phyloP scores from a whole-genome alignment of 2,797 vertebrate species.

The Spheniscus humboldti region DNA sequence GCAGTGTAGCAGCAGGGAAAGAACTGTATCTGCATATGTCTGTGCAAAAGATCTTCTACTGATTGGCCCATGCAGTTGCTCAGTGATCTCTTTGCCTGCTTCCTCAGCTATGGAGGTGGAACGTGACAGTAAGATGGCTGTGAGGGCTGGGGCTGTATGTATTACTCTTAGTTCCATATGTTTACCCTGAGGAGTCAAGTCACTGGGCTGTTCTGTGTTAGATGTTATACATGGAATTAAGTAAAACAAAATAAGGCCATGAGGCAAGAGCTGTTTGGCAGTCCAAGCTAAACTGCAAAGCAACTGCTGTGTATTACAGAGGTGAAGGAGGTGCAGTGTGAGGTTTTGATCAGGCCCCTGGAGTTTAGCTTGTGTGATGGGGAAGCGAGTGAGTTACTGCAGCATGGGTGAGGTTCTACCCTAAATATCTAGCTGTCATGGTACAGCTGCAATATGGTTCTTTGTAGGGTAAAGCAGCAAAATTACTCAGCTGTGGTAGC shows the following conservation, averaged over 20 bases:
- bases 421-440: neutral
- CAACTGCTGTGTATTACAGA: neutral
- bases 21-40: neutral
- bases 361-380: neutral
- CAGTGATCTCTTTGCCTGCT: neutral
- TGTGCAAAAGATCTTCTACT: neutral
- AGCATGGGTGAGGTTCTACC: neutral
- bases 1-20: neutral
- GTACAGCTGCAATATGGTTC: neutral
- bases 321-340: neutral
- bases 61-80: rapidly evolving
- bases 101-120: neutral
- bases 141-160: rapidly evolving
- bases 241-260: neutral
- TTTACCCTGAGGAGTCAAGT: neutral
- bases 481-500: neutral
- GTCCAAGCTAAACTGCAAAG: neutral
- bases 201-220: neutral
- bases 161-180: neutral
- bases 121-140: neutral
- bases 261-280: no score
- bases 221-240: neutral
- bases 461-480: neutral
- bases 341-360: neutral
- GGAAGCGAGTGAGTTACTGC: neutral